A percentile compares a stretch with the other conserved stretches of the same genome.
Conservation (phyloP, 2,113 vertebrate genomes). For the Coptodon rendalli region DNA sequence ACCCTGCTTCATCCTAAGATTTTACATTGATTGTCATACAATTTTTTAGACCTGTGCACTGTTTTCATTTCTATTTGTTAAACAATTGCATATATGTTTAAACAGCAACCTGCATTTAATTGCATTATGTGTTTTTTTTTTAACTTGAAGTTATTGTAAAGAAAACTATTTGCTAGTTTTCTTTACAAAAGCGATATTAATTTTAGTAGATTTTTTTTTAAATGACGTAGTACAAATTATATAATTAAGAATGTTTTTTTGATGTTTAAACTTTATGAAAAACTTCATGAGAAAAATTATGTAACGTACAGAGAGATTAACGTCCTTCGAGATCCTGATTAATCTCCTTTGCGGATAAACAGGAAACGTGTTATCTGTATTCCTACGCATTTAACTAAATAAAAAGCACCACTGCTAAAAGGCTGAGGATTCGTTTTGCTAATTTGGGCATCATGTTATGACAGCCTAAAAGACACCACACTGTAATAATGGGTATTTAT, state of each 20-base stretch:
- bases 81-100: background rate
- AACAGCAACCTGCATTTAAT: background rate
- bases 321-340: conserved; percentile 13
- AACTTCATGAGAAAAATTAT: background rate
- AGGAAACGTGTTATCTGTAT: conserved; percentile 42
- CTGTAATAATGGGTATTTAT: background rate
- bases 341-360: conserved; percentile 37
- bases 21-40: background rate
- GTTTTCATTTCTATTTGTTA: background rate
- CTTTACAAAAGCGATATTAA: background rate
- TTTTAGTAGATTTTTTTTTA: background rate
- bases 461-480: background rate
- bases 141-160: background rate
- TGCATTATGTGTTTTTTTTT: background rate
- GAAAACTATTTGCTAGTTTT: background rate
- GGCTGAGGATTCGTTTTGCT: background rate
- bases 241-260: background rate
- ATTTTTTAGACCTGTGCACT: background rate
- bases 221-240: background rate
- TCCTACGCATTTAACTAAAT: background rate
- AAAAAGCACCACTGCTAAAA: background rate
- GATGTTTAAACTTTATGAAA: background rate
- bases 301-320: background rate
- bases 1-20: background rate
- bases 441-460: background rate